Evolutionary conservation across 2,888 invertebrate species (phyloP).

Genomic region (Parelbella ahira): DNA sequence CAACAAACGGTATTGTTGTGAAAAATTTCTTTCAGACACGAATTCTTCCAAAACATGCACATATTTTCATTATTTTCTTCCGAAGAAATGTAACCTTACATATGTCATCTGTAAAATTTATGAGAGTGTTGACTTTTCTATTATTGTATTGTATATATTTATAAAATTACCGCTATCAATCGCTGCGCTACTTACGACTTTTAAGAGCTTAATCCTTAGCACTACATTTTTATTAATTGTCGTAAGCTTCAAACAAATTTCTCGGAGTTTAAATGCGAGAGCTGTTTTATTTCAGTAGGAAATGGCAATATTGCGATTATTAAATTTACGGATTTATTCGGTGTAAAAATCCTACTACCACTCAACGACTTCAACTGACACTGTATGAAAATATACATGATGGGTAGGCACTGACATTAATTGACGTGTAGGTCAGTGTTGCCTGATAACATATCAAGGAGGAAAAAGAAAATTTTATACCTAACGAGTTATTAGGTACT

Average conservation of each 20-base stretch:
- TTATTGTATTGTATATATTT: conserved; percentile 14
- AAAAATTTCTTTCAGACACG: conserved; percentile 2
- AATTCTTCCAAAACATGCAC: conserved; percentile 1
- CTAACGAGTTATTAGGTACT: too few relatives aligned
- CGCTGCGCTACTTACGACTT: conserved; percentile 29
- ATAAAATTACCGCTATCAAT: conserved; percentile 21
- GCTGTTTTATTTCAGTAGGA: too few relatives aligned
- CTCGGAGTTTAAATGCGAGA: too few relatives aligned
- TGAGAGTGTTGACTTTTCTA: conserved; percentile 15
- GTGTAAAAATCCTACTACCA: neutral
- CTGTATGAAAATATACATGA: too few relatives aligned
- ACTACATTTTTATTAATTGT: conserved; percentile 9
- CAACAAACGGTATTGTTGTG: conserved; percentile 18
- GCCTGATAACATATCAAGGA: too few relatives aligned
- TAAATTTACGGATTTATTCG: neutral
- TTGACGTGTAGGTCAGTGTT: too few relatives aligned
- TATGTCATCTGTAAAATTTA: neutral
- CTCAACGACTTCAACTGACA: too few relatives aligned
- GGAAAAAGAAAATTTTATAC: too few relatives aligned
- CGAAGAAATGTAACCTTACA: too few relatives aligned
- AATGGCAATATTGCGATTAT: conserved; percentile 2
- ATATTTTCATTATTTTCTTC: conserved; percentile 9
- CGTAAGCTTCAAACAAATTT: too few relatives aligned
- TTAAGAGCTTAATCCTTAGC: neutral
- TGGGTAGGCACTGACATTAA: too few relatives aligned